phyloP scores from a whole-genome alignment of 2,113 vertebrate genomes.

The Dromiciops gliroides region DNA sequence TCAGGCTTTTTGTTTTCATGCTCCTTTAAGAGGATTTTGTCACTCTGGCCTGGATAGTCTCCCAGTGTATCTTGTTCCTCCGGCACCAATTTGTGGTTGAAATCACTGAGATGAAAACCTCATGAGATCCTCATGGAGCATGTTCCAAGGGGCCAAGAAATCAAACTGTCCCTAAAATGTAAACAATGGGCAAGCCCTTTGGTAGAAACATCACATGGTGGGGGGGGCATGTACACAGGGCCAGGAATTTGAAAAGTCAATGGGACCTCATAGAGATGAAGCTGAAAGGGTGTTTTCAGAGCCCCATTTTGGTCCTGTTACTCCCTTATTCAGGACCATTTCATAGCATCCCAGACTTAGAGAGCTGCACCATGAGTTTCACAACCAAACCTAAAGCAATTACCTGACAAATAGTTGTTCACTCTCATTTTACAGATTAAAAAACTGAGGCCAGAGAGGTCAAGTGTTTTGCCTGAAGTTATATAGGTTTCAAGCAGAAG shows the following conservation, averaged over 20 bases:
- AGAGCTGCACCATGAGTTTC: neutral
- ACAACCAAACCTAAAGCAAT: neutral
- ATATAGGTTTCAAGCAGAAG: neutral
- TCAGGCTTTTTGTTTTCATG: neutral
- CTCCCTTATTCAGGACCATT: slow-evolving; percentile 44
- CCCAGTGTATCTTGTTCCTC: slow-evolving; percentile 35
- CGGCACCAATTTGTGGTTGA: slow-evolving; percentile 34
- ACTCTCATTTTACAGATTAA: neutral
- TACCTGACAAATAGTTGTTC: neutral
- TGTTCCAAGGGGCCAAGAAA: slow-evolving; percentile 54
- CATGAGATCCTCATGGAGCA: neutral
- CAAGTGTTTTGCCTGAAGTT: neutral
- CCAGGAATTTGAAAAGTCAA: slow-evolving; percentile 46
- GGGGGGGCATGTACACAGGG: neutral
- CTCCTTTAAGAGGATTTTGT: neutral
- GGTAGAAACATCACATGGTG: slow-evolving; percentile 52
- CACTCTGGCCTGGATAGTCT: neutral
- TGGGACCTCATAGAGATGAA: slow-evolving; percentile 48
- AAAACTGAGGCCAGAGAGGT: neutral
- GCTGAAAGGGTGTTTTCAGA: slow-evolving; percentile 52
- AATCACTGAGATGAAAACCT: slow-evolving; percentile 43
- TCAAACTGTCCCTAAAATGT: slow-evolving; percentile 52
- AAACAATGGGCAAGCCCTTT: slow-evolving; percentile 49
- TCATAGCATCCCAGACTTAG: slow-evolving; percentile 56
- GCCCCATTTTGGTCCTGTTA: slow-evolving; percentile 52